Evolutionary conservation across 2,797 vertebrate species (phyloP).

Genomic region (Anableps anableps): DNA sequence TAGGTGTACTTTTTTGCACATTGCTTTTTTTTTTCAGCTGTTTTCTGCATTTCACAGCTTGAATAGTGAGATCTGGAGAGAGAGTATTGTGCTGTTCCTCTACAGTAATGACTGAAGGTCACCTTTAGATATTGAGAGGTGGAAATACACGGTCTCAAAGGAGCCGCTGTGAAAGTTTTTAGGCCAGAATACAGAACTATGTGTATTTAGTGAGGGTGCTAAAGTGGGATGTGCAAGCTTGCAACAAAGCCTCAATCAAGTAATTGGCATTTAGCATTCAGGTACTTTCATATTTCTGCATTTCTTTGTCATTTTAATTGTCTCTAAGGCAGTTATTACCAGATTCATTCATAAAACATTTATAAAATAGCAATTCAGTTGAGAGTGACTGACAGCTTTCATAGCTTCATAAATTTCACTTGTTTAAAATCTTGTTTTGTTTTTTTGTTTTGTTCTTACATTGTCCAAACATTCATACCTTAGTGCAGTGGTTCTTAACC

Average conservation of each 20-base stretch:
- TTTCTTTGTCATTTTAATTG: not conserved
- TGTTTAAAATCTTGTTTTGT: not conserved
- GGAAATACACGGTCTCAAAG: not conserved
- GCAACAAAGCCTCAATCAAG: not conserved
- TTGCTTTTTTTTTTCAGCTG: slow-evolving; percentile 55
- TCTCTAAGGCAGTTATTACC: not conserved
- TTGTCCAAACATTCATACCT: not conserved
- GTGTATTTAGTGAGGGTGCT: not conserved
- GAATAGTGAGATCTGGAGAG: slow-evolving; percentile 4
- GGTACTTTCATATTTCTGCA: not conserved
- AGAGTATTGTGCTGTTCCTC: slow-evolving; percentile 17
- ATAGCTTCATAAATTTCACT: not conserved
- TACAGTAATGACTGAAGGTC: slow-evolving; percentile 49
- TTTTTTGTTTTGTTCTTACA: not conserved
- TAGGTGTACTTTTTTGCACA: slow-evolving; percentile 25
- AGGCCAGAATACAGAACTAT: not conserved
- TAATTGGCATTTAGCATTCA: not conserved
- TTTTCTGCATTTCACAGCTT: slow-evolving; percentile 57
- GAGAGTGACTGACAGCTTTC: not conserved
- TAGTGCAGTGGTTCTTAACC: no score
- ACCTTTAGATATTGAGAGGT: slow-evolving; percentile 47
- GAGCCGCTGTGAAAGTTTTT: slow-evolving; percentile 19
- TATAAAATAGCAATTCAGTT: no score
- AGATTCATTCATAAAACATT: not conserved
- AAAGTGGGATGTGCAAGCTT: not conserved